Conservation (phyloP, 2,888 invertebrate species). For the Himalopsyche anomala region DNA sequence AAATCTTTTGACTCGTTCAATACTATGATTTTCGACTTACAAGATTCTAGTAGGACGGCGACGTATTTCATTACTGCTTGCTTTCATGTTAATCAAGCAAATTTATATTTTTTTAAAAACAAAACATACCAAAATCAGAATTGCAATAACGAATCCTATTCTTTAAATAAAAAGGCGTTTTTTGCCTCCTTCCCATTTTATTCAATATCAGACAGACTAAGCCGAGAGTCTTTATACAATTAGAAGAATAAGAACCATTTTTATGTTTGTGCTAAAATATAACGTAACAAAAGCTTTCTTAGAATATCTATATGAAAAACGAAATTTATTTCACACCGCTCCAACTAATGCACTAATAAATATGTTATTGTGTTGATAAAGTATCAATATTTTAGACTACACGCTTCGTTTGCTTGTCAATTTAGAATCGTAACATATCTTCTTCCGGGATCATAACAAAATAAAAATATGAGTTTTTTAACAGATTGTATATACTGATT, state of each 20-base stretch:
- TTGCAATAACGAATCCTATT: not conserved
- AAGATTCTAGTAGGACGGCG: no score
- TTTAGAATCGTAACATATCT: not conserved
- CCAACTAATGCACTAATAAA: constrained; percentile 10
- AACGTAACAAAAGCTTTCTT: constrained; percentile 8
- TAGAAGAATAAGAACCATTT: not conserved
- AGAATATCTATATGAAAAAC: not conserved
- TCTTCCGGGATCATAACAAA: not conserved
- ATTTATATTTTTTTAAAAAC: no score
- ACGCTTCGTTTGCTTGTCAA: not conserved
- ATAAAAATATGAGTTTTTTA: no score
- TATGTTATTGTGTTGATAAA: not conserved
- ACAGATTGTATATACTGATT: no score
- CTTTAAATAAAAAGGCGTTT: not conserved
- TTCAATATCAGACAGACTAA: not conserved
- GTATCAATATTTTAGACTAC: not conserved
- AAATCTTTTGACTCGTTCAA: no score
- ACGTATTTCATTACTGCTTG: no score
- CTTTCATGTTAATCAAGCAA: no score
- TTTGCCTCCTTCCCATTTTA: not conserved
- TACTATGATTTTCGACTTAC: no score
- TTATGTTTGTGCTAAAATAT: constrained; percentile 12
- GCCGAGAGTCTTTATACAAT: not conserved
- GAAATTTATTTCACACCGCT: constrained; percentile 3
- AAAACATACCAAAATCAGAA: not conserved